Evolutionary conservation across 2,888 invertebrate genomes (phyloP), one percentile per base, ranked within the genome.

Genomic region (Oxystoma pomonae): DNA sequence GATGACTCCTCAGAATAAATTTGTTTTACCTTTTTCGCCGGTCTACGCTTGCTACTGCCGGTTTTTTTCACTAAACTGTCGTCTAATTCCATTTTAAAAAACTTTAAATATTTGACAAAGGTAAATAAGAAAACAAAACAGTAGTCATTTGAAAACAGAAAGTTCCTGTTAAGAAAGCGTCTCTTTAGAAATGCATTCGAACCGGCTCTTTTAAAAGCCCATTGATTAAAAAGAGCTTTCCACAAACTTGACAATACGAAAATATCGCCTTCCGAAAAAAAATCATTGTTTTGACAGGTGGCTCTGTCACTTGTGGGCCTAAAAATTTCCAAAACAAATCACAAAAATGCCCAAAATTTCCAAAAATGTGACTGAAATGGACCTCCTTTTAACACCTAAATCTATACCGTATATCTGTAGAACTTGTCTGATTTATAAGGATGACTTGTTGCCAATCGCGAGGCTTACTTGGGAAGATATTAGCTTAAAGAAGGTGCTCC

Each of bases 1-100:
- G 71, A 71, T 16, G 71, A 69, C 12, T 69, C 71, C 22, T 73
- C 72, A 62, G 35, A 35, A 35, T 35, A 35, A 12, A 35, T 35
- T 35, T 35, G 35, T 35, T 35, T 35, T 35, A 35, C 35, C 12
- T 35, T 35, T 35, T 35, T 35, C 12, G 35, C 12, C 5, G 3
- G 35, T 35, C 12, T 35, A 12, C 35, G 35, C 12, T 35, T 35
- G 35, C 5, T 12, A 7, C 5, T 7, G 35, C 35, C 12, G 35
- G 5, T 35, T 35, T 35, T 35, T 35, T 35, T 35, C 3, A 35
- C 12, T 35, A 35, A 12, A 35, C 35, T 35, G 35, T 35, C 35
- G 3, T 35, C 35, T 35, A 35, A 35, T 12, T 35, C 35, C 35
- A 35, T 35, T 35, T 35, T 35, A n/a, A n/a, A n/a, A n/a, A n/a